phyloP scores from a whole-genome alignment of 2,113 vertebrate species.

The Falcunculus frontatus region DNA sequence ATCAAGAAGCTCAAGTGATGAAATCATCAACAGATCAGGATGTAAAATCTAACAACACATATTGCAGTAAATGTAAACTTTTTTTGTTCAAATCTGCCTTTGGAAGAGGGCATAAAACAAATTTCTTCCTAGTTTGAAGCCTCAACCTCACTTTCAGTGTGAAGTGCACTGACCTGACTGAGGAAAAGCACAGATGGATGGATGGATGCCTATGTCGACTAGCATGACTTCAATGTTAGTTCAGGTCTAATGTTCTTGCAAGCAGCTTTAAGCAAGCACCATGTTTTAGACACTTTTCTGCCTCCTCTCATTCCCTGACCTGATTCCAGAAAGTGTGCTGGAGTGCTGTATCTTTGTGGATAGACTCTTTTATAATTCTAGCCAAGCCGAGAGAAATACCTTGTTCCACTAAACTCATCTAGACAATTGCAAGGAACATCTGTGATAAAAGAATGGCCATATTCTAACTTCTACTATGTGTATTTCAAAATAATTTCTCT shows the following conservation, averaged over 20 bases:
- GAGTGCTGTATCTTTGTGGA: not conserved
- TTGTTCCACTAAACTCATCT: not conserved
- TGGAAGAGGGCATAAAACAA: not conserved
- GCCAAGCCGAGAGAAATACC: not conserved
- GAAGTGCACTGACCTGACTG: not conserved
- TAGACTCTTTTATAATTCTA: not conserved
- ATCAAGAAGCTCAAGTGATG: not conserved
- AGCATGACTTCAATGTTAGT: accelerated
- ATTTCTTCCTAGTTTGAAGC: not conserved
- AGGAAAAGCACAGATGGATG: not conserved
- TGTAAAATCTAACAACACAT: not conserved
- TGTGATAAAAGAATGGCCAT: not conserved
- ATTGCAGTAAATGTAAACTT: not conserved
- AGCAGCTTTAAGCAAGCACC: not conserved
- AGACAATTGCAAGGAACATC: not conserved
- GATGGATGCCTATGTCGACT: not conserved
- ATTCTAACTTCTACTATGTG: not conserved
- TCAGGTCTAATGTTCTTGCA: not conserved
- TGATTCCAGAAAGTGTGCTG: not conserved
- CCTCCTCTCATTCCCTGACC: not conserved
- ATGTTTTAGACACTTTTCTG: not conserved
- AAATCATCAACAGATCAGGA: not conserved
- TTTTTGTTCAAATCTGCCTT: not conserved
- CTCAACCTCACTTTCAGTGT: not conserved
- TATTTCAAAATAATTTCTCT: not conserved